Base-by-base conservation (phyloP, 2,888 invertebrate genomes). In the Xanthia icteritia region DNA sequence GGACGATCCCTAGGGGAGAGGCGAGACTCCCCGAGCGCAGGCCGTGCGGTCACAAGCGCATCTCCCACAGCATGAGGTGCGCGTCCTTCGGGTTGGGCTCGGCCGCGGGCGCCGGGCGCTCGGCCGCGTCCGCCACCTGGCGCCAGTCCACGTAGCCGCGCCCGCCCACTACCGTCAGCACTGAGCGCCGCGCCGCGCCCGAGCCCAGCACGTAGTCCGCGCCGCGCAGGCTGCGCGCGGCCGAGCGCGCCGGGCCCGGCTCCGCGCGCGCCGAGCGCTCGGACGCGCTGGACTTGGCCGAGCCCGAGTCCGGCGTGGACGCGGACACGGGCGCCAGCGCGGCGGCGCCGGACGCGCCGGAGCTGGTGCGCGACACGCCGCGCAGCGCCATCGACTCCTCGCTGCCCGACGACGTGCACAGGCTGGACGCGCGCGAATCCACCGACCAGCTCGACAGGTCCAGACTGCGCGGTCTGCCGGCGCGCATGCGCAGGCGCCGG, bases 401-500 rank as follows among this genome's bases (percentile, higher is more conserved):
- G 83, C 98, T 98, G n/a, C 98, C 98, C 0, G 98, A 98, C 0
- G 98, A 98, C 0, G 98, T 98, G 91, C 98, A 98, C 17, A 98
- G 92, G 78, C 98, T 98, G 36, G 98, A 98, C 0, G 98, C 98
- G 82, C 98, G 97, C 0, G 98, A 98, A 92, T 98, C 98, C 2
- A 99, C 98, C 0, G 98, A 98, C 98, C 98, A 98, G 93, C 98
- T 98, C 5, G 98, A 98, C 0, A 99, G 94, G 93, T 99, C 99
- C 56, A 99, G 94, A 0, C 98, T 98, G 56, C 98, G 95, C 0
- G 98, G 99, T 27, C 99, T 96, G 23, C 98, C 98, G 1, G 98
- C 98, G 88, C 98, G 98, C 98, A 98, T 98, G 84, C 98, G 97
- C 82, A 98, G 94, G 88, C 98, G 97, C 45, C 98, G 97, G 92